Conservation (phyloP, 2,113 vertebrate genomes). For the Microtus ochrogaster region DNA sequence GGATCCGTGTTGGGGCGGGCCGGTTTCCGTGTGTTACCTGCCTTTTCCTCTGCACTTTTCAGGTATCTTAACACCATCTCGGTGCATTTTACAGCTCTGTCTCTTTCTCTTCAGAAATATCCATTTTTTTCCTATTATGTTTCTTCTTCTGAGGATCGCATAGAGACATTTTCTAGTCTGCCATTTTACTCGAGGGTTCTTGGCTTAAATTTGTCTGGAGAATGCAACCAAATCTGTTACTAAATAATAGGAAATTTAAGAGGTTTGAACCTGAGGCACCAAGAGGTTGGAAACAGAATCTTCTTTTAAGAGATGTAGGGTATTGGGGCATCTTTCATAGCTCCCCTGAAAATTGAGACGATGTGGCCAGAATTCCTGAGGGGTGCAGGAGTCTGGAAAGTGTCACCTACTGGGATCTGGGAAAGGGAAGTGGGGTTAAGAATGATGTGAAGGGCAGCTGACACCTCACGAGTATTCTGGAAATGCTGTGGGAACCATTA, state of each 20-base stretch:
- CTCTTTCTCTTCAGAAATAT: background rate
- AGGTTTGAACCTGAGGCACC: background rate
- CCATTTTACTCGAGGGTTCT: too few species aligned
- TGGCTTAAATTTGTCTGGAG: background rate
- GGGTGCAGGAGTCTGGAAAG: background rate
- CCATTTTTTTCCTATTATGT: background rate
- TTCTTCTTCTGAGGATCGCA: background rate
- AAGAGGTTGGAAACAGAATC: background rate
- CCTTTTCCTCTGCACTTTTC: background rate
- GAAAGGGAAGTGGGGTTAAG: background rate
- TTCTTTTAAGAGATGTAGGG: background rate
- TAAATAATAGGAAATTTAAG: background rate
- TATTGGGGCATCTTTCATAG: background rate
- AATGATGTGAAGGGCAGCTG: background rate
- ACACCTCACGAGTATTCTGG: background rate
- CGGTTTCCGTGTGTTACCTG: background rate
- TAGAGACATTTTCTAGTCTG: background rate
- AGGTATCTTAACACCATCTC: background rate
- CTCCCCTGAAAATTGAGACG: background rate
- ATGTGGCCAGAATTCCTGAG: background rate
- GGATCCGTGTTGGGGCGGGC: too few species aligned
- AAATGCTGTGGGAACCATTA: background rate
- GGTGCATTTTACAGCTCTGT: background rate
- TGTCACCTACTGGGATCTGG: background rate
- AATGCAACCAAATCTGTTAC: background rate